A percentile compares a stretch with the other conserved stretches of the same genome.
These are phyloP conservation scores for Hirundichthys speculiger DNA, from an alignment of 2,113 vertebrate genomes.

Conservation along the genomic window DNA sequence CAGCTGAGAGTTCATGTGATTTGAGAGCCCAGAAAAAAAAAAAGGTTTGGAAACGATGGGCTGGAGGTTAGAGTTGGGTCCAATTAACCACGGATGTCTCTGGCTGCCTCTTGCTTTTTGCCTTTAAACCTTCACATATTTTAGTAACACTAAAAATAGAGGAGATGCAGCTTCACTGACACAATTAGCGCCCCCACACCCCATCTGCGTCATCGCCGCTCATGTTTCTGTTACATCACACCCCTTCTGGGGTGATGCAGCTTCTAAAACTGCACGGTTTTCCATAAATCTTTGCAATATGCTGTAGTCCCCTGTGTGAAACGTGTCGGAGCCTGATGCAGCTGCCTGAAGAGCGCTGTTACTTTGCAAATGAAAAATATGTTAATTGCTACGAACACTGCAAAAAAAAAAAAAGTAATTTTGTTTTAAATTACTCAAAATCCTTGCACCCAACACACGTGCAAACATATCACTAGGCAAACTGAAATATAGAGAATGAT, in stretches of 20 bases:
- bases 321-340: constrained; percentile 32
- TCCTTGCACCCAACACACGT: background rate
- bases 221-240: constrained; percentile 23
- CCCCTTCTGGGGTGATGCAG: background rate
- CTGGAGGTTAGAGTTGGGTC: background rate
- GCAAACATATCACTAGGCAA: background rate
- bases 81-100: background rate
- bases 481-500: constrained; percentile 1
- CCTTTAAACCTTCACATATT: constrained; percentile 5
- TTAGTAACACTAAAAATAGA: constrained; percentile 24
- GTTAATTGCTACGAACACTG: constrained; percentile 43
- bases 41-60: background rate
- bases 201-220: constrained; percentile 26
- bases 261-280: constrained; percentile 7
- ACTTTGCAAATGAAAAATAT: constrained; percentile 59
- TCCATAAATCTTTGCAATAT: background rate
- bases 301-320: constrained; percentile 34
- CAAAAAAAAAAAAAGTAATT: constrained; percentile 37
- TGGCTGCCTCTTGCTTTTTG: constrained; percentile 14
- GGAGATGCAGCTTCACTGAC: constrained; percentile 14
- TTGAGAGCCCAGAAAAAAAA: background rate
- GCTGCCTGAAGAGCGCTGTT: constrained; percentile 40
- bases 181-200: constrained; percentile 5
- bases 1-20: background rate
- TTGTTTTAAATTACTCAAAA: constrained; percentile 34